Conservation (phyloP, 2,797 vertebrate genomes). For the Takifugu rubripes region DNA sequence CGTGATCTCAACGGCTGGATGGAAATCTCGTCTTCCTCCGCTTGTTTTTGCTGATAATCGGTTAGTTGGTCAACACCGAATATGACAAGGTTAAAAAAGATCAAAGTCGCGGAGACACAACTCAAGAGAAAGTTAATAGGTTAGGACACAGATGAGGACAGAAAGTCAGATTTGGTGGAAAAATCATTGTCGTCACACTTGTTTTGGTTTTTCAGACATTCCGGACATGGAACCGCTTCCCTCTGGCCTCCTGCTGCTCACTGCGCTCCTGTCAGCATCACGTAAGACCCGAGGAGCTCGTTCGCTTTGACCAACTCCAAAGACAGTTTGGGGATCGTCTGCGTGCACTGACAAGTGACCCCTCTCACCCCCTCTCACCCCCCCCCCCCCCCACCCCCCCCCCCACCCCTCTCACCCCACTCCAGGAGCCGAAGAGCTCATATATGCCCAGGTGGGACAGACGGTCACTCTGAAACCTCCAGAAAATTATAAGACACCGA, state of each 20-base stretch:
- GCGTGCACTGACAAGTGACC: no score
- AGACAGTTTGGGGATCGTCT: conserved; percentile 4
- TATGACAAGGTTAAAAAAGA: no score
- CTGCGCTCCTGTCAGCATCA: conserved; percentile 2
- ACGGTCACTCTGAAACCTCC: neutral
- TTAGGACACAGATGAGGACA: no score
- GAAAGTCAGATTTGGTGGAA: no score
- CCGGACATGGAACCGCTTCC: conserved; percentile 34
- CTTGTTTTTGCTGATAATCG: no score
- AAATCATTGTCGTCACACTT: neutral
- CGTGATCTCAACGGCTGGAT: no score
- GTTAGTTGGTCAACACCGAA: no score
- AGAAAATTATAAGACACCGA: rapidly evolving
- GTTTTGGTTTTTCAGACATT: conserved; percentile 25
- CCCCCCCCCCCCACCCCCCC: no score
- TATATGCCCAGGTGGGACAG: conserved; percentile 44
- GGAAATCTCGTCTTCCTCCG: no score
- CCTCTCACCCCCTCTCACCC: no score
- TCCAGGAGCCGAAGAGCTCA: conserved; percentile 18
- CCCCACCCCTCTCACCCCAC: conserved; percentile 4
- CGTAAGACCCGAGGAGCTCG: conserved; percentile 18
- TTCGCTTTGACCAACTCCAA: neutral
- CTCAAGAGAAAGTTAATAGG: no score
- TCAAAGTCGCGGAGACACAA: no score
- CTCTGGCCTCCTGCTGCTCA: conserved; percentile 14